A percentile compares a stretch with the other conserved stretches of the same genome.
Evolutionary conservation across 2,888 invertebrate genomes (phyloP).

Genomic region (Drosophila incognita): DNA sequence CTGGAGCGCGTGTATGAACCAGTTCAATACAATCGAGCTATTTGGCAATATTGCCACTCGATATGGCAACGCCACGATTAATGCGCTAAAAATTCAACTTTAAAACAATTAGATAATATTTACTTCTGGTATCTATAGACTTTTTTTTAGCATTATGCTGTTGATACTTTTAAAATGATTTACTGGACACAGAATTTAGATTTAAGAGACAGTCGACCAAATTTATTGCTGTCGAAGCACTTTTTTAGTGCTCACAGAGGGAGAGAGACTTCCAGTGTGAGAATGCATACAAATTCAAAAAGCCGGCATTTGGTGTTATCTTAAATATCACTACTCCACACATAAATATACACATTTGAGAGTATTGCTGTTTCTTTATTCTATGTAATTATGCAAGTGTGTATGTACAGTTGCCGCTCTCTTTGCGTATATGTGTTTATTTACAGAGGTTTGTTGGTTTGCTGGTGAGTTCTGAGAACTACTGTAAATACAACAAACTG

Average conservation of each 20-base stretch:
- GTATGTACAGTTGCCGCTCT: neutral
- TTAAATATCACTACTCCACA: neutral
- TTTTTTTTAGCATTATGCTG: neutral
- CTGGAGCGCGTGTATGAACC: neutral
- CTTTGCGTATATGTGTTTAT: neutral
- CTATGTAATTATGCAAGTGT: neutral
- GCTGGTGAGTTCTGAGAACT: neutral
- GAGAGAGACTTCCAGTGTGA: neutral
- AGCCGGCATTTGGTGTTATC: neutral
- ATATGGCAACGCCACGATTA: constrained; percentile 22
- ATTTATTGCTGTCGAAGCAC: neutral
- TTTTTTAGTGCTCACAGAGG: neutral
- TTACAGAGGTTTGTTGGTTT: neutral
- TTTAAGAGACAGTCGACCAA: neutral
- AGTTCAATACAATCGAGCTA: constrained; percentile 1
- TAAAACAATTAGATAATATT: neutral
- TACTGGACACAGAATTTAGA: neutral
- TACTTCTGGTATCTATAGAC: neutral
- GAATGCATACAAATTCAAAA: constrained; percentile 6
- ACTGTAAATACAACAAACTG: too few relatives aligned
- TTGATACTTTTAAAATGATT: neutral
- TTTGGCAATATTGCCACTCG: constrained; percentile 1
- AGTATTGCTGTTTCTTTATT: neutral
- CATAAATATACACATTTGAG: neutral
- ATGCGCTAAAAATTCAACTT: constrained; percentile 7